Base-by-base conservation (phyloP, 2,888 invertebrate species). In the Andrena trimmerana region DNA sequence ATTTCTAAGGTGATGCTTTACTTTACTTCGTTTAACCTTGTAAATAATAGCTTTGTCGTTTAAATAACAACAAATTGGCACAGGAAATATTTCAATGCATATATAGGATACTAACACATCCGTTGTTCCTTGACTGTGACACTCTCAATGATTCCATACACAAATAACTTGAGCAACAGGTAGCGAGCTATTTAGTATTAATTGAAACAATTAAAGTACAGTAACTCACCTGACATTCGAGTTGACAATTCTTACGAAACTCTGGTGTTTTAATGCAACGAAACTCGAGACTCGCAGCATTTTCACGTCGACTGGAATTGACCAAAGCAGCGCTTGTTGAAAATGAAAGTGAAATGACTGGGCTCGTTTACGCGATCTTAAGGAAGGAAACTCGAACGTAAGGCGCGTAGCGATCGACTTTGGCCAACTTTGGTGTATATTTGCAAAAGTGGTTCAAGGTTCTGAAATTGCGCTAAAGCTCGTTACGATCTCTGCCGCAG, bases 171-270 rank as follows among this genome's bases (percentile, higher is more conserved):
- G 48, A 66, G 67, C 52, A 72, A 75, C 48, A 66, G 48, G 65
- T 78, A 31, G 68, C 2, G 50, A 10, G 1, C 2, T 7, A 16
- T 10, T 42, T 42, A 16, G 0, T 42, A 20, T 10, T 10, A 1
- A 0, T 66, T 31, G n/a, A n/a, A 13, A 48, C 54, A 42, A 2
- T 13, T 0, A 0, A 48, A 68, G 27, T n/a, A 59, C 33, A 48
- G 20, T 10, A 65, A 84, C 85, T 86, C 57, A 90, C 91, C 89
- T 89, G 67, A 87, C 67, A 74, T 88, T 84, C 0, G 80, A 33
- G 20, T 86, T 85, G 8, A 87, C 63, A 54, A 86, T 84, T 75
- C 89, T 89, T 5, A 86, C 72, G 4, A 88, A 85, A 57, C 73
- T 89, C 81, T 73, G 85, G 0, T 88, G 83, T 16, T 67, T 79